These are phyloP conservation scores for Adelosebastes latens DNA, from an alignment of 2,797 vertebrate genomes.

Conservation along the genomic window DNA sequence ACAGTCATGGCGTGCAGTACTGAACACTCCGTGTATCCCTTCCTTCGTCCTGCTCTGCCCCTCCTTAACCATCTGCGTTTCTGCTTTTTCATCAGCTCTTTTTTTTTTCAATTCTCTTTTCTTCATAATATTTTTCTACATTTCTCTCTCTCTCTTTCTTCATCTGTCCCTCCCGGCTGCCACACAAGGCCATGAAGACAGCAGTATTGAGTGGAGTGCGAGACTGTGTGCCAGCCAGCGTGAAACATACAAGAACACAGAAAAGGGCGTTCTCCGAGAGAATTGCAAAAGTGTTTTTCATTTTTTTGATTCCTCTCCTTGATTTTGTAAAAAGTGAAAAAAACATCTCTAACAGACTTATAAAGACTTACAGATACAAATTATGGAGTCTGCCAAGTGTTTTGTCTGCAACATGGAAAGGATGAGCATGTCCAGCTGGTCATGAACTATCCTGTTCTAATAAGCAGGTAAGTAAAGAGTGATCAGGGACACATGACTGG, in stretches of 20 bases:
- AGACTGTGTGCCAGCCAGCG: constrained; percentile 72
- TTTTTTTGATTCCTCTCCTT: constrained; percentile 73
- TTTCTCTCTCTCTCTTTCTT: constrained; percentile 50
- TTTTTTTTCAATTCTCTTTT: constrained; percentile 35
- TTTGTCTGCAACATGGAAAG: constrained; percentile 43
- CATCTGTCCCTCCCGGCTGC: constrained; percentile 53
- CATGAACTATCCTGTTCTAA: not conserved
- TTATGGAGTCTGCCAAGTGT: constrained; percentile 51
- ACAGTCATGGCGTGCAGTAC: constrained; percentile 72
- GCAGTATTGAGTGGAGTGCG: constrained; percentile 85
- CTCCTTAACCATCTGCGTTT: constrained; percentile 39
- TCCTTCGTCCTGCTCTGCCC: constrained; percentile 39
- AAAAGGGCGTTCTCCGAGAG: constrained; percentile 80
- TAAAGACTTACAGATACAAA: constrained; percentile 80
- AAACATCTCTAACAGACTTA: constrained; percentile 83
- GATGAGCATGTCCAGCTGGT: constrained; percentile 14
- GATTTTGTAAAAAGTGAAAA: constrained; percentile 86
- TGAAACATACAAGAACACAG: constrained; percentile 70
- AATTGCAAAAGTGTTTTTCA: constrained; percentile 81
- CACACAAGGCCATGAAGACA: constrained; percentile 83
- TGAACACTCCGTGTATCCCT: constrained; percentile 71
- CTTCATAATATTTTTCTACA: constrained; percentile 44
- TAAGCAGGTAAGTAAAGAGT: constrained; percentile 30
- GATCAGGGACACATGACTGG: not conserved
- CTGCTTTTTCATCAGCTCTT: constrained; percentile 44